phyloP scores from a whole-genome alignment of 2,797 vertebrate species.

The Hemitrygon akajei region DNA sequence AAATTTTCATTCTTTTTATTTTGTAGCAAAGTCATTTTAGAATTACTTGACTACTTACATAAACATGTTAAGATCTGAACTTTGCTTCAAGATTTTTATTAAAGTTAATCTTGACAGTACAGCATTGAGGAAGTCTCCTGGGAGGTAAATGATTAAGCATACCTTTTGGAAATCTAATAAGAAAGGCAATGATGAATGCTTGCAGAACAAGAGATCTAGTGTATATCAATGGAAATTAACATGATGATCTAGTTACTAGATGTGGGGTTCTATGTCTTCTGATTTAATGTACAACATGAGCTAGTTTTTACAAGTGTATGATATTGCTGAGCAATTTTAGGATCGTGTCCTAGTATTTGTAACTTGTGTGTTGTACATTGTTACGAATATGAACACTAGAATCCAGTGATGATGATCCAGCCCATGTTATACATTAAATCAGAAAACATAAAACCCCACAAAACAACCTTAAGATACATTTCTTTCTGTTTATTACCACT shows the following conservation, averaged over 20 bases:
- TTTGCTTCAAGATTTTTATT: no score
- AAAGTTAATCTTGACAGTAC: background rate
- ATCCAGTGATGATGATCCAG: background rate
- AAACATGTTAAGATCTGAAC: background rate
- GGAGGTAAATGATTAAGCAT: background rate
- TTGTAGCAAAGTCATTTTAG: background rate
- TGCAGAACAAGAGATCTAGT: background rate
- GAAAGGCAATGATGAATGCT: background rate
- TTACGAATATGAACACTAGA: no score
- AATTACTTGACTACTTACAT: background rate
- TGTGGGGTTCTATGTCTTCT: no score
- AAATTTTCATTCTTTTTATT: background rate
- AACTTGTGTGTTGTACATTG: no score
- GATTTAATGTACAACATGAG: background rate
- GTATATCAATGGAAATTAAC: background rate
- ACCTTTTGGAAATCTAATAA: background rate
- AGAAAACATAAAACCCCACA: no score
- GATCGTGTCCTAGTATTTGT: no score
- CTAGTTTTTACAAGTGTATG: no score
- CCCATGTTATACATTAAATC: background rate
- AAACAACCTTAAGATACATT: background rate
- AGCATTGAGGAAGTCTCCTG: background rate
- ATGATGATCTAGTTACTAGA: background rate
- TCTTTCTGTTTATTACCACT: background rate
- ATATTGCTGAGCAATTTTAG: no score